Evolutionary conservation across 2,888 invertebrate species (phyloP), one percentile per base, ranked within the genome.

Genomic region (Bhutanitis thaidina): DNA sequence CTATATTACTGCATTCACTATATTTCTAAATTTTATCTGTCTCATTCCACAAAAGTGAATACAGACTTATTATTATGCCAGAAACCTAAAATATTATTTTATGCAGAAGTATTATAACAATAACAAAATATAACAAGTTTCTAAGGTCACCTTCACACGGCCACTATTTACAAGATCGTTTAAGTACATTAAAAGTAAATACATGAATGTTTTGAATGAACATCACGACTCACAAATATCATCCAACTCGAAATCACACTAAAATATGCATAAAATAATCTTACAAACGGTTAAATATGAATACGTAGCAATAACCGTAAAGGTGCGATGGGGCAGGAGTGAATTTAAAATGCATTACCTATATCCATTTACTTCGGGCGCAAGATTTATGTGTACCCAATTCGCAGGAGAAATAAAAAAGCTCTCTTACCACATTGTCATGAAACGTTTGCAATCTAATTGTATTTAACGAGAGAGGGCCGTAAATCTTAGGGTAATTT

Each of bases 251-350:
- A 30, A 39, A 20, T 43, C 15, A 7, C 40, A 34, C 16, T 45
- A 20, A 41, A 51, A 51, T 45, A 51, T 51, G 45, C 50, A 51
- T 35, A 44, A 9, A 51, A 51, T 40, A 51, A 45, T 51, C 50
- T 45, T 36, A 30, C 45, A 34, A 39, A 41, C 50, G 40, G 44
- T 51, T 44, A 40, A 51, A 45, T 51, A 45, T 51, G 50, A 51
- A 51, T 29, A 51, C 45, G 40, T n/a, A 36, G 50, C 40, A 51
- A 51, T 51, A 51, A 43, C 48, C 16, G 48, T 49, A 43, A 49
- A 41, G 48, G 48, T 43, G 34, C 32, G 39, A 41, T 27, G 8
- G 29, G 41, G 16, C 16, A 12, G 48, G 25, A 13, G 10, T 36
- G 36, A 49, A 49, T 49, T 49, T 49, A 49, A 43, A 49, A 49